phyloP scores from a whole-genome alignment of 2,113 vertebrate genomes.

The Spheniscus mendiculus region DNA sequence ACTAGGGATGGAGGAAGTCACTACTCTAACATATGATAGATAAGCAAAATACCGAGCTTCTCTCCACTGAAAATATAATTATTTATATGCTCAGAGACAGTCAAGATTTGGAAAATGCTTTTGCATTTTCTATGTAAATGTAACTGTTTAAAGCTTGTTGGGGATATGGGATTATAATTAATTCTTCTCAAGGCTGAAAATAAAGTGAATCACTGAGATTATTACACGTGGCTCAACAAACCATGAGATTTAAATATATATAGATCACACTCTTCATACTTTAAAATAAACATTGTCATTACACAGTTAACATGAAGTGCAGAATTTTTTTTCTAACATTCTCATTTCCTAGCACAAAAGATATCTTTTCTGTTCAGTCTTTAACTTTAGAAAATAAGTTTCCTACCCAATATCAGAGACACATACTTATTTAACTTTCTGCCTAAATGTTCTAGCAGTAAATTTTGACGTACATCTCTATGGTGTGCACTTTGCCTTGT shows the following conservation, averaged over 20 bases:
- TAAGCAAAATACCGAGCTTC: neutral
- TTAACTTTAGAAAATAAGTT: neutral
- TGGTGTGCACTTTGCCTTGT: neutral
- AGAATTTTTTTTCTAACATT: neutral
- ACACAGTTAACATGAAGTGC: neutral
- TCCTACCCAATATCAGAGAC: neutral
- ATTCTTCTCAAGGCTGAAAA: conserved; percentile 17
- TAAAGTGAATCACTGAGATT: conserved; percentile 27
- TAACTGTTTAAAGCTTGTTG: neutral
- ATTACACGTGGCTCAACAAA: conserved; percentile 39
- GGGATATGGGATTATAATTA: conserved; percentile 8
- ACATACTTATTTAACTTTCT: neutral
- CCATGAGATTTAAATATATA: conserved; percentile 34
- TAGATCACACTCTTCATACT: neutral
- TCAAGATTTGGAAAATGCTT: neutral
- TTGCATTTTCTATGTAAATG: neutral
- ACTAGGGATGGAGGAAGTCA: neutral
- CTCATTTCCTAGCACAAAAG: neutral
- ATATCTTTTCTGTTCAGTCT: neutral
- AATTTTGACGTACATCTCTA: neutral
- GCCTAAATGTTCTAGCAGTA: neutral
- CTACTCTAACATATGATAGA: neutral
- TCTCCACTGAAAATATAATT: neutral
- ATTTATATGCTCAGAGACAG: neutral
- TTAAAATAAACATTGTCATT: conserved; percentile 9